A percentile compares a stretch with the other conserved stretches of the same genome.
Conservation (phyloP, 1,140 invertebrate genomes). For the Micrasema longulum region DNA sequence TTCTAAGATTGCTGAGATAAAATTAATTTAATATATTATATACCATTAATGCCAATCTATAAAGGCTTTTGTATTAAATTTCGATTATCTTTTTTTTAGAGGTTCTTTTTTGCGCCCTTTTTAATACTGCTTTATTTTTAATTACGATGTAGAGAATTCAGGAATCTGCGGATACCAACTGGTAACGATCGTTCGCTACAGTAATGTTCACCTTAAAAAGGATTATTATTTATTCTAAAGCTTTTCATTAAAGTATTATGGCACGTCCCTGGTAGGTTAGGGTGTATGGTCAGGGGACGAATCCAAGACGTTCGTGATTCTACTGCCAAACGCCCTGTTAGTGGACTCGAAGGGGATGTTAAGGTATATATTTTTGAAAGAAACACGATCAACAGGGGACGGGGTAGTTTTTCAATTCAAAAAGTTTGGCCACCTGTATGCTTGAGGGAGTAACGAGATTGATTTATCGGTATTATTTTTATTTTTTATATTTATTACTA, state of each 20-base stretch:
- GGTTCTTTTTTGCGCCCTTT: no score
- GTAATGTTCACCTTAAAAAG: background rate
- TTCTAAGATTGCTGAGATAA: no score
- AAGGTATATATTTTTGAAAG: conserved; percentile 48
- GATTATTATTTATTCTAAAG: no score
- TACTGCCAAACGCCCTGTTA: conserved; percentile 46
- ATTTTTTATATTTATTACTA: no score
- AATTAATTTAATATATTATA: no score
- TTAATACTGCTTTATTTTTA: background rate
- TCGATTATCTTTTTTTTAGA: no score
- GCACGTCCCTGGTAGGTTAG: background rate
- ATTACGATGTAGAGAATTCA: background rate
- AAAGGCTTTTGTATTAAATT: no score
- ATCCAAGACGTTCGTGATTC: conserved; percentile 47
- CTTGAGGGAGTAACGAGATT: background rate
- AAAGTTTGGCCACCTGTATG: conserved; percentile 24
- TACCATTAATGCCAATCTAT: no score
- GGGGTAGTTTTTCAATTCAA: conserved; percentile 28
- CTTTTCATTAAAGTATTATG: background rate
- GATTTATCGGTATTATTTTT: no score
- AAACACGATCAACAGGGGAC: conserved; percentile 34
- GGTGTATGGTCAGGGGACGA: conserved; percentile 31
- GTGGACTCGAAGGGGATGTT: conserved; percentile 38
- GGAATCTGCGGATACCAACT: background rate
- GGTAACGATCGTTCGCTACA: background rate